phyloP scores from a whole-genome alignment of 2,797 vertebrate species.

The Ptychobarbus kaznakovi region DNA sequence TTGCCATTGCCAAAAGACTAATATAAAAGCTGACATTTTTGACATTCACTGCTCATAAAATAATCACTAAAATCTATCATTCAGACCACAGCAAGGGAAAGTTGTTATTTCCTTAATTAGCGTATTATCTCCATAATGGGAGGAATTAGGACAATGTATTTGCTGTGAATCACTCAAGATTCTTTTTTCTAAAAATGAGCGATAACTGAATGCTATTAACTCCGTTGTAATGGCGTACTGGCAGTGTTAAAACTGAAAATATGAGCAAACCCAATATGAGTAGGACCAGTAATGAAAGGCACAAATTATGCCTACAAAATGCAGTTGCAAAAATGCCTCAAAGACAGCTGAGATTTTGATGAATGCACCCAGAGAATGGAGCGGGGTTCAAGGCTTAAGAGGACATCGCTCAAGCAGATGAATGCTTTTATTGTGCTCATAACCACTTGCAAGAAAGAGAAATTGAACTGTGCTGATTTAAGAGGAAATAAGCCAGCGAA shows the following conservation, averaged over 20 bases:
- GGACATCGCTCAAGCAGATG: constrained; percentile 52
- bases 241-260: constrained; percentile 33
- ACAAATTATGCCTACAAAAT: constrained; percentile 55
- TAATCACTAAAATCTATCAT: constrained; percentile 24
- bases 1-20: neutral
- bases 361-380: constrained; percentile 41
- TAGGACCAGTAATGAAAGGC: constrained; percentile 52
- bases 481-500: constrained; percentile 48
- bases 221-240: constrained; percentile 26
- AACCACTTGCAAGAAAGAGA: constrained; percentile 37
- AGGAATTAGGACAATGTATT: constrained; percentile 43
- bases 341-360: constrained; percentile 53
- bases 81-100: constrained; percentile 18
- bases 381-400: constrained; percentile 52
- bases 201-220: constrained; percentile 52
- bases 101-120: constrained; percentile 35
- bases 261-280: constrained; percentile 41
- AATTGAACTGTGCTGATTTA: constrained; percentile 55
- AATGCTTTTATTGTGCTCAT: constrained; percentile 56
- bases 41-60: constrained; percentile 34
- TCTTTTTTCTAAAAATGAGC: constrained; percentile 30
- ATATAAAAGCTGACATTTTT: constrained; percentile 23
- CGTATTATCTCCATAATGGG: constrained; percentile 12
- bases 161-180: constrained; percentile 33
- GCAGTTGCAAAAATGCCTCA: constrained; percentile 53